Evolutionary conservation across 2,113 vertebrate genomes (phyloP).

Genomic region (Caranx melampygus): DNA sequence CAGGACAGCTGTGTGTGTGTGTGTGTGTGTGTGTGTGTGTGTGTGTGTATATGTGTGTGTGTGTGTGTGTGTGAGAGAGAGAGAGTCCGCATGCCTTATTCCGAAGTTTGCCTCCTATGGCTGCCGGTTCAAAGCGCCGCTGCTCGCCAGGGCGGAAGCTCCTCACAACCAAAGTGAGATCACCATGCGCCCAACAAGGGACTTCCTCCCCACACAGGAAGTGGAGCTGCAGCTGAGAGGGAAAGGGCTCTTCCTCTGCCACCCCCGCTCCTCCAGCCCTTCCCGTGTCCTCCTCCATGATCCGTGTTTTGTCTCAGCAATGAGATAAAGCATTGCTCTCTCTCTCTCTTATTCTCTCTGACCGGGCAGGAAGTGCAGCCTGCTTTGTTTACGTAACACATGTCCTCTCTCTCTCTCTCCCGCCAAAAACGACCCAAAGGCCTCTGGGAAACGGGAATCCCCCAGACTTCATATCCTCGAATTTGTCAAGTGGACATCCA

Average conservation of each 20-base stretch:
- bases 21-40: slow-evolving; percentile 43
- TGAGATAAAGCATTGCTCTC: slow-evolving; percentile 58
- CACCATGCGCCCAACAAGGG: slow-evolving; percentile 69
- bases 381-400: slow-evolving; percentile 77
- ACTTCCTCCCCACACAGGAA: slow-evolving; percentile 81
- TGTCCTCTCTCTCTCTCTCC: slow-evolving; percentile 67
- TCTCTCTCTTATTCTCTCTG: slow-evolving; percentile 36
- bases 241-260: slow-evolving; percentile 78
- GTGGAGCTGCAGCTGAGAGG: slow-evolving; percentile 78
- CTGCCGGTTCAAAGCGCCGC: slow-evolving; percentile 71
- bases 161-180: slow-evolving; percentile 74
- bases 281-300: slow-evolving; percentile 70
- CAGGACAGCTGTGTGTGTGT: slow-evolving; percentile 56
- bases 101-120: slow-evolving; percentile 45
- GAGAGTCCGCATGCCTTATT: slow-evolving; percentile 3
- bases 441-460: slow-evolving; percentile 80
- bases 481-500: slow-evolving; percentile 75
- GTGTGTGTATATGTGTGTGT: slow-evolving; percentile 80
- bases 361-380: slow-evolving; percentile 69
- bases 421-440: slow-evolving; percentile 65
- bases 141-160: slow-evolving; percentile 63
- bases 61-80: slow-evolving; percentile 20
- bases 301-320: slow-evolving; percentile 78
- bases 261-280: slow-evolving; percentile 52
- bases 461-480: slow-evolving; percentile 76